phyloP scores from a whole-genome alignment of 2,797 vertebrate genomes.

The Bovichtus variegatus region DNA sequence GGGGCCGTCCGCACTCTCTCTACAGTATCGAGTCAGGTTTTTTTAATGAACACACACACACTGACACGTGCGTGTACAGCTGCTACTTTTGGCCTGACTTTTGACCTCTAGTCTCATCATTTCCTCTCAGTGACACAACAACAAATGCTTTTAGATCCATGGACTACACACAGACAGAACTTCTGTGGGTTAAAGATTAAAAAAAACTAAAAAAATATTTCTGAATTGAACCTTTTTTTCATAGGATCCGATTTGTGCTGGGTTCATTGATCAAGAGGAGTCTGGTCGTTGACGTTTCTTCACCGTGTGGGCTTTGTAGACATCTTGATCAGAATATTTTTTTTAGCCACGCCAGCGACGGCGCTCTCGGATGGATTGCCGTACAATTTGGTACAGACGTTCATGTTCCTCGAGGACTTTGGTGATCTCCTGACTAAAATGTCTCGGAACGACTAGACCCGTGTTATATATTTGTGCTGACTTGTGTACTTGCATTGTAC shows the following conservation, averaged over 20 bases:
- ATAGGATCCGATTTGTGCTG: background rate
- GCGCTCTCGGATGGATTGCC: too few species aligned
- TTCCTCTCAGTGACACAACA: slow-evolving; percentile 21
- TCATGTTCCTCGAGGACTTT: background rate
- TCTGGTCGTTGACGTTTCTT: background rate
- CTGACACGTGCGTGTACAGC: slow-evolving; percentile 14
- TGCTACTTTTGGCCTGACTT: slow-evolving; percentile 35
- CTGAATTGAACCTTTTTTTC: background rate
- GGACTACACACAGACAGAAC: background rate
- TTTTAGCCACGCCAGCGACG: background rate
- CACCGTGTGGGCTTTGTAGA: background rate
- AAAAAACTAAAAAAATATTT: too few species aligned
- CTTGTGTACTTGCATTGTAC: too few species aligned
- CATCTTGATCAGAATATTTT: background rate
- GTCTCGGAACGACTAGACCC: too few species aligned
- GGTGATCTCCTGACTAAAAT: background rate
- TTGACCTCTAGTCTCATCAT: slow-evolving; percentile 24
- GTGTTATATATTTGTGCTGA: too few species aligned
- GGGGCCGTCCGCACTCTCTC: slow-evolving; percentile 1
- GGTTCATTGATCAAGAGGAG: background rate
- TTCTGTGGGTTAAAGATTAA: background rate
- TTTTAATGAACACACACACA: slow-evolving; percentile 44
- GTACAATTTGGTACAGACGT: background rate
- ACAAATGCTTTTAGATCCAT: slow-evolving; percentile 13
- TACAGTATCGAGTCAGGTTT: slow-evolving; percentile 34